A percentile compares a stretch with the other conserved stretches of the same genome.
phyloP scores from a whole-genome alignment of 2,888 invertebrate genomes.

The Anarsia innoxiella region DNA sequence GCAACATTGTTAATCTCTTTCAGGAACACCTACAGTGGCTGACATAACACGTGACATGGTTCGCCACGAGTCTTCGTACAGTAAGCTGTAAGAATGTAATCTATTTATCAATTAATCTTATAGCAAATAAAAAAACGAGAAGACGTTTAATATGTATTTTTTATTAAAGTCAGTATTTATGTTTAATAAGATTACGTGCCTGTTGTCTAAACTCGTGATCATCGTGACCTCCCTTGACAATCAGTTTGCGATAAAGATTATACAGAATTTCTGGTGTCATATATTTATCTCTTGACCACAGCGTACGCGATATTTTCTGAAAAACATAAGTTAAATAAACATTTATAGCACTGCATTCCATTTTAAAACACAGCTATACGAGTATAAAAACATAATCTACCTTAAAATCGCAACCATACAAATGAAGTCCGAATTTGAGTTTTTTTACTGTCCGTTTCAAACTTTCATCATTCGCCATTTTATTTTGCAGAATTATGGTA shows the following conservation, averaged over 20 bases:
- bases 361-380: too few species aligned
- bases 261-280: constrained; percentile 57
- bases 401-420: constrained; percentile 68
- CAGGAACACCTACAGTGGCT: constrained; percentile 78
- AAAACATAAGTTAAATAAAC: too few species aligned
- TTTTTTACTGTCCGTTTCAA: constrained; percentile 49
- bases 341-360: too few species aligned
- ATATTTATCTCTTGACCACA: constrained; percentile 55
- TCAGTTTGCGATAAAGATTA: constrained; percentile 54
- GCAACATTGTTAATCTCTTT: constrained; percentile 28
- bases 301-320: constrained; percentile 5
- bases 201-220: constrained; percentile 1
- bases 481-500: constrained; percentile 39
- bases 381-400: constrained; percentile 24
- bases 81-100: constrained; percentile 39
- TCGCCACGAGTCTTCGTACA: constrained; percentile 78
- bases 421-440: constrained; percentile 58
- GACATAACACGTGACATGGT: constrained; percentile 81
- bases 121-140: too few species aligned
- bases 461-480: constrained; percentile 37
- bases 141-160: too few species aligned
- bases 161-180: background rate
- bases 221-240: constrained; percentile 37
- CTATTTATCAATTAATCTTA: too few species aligned
- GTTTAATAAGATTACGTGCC: background rate